phyloP scores from a whole-genome alignment of 2,888 invertebrate species.

The Pimpla rufipes region DNA sequence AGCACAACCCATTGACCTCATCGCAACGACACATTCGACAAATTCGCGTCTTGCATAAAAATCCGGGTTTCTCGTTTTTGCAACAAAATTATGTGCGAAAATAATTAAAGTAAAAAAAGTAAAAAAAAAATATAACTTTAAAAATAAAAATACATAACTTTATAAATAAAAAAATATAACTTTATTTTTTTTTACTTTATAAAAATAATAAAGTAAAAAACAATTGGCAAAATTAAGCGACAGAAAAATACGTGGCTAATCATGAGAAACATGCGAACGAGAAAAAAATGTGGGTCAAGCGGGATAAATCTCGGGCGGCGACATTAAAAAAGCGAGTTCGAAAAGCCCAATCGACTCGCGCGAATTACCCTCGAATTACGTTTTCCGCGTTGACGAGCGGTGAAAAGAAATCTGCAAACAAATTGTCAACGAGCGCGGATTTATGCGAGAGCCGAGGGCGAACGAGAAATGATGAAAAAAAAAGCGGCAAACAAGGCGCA shows the following conservation, averaged over 20 bases:
- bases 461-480: slow-evolving; percentile 5
- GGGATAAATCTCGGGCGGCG: neutral
- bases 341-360: slow-evolving; percentile 13
- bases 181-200: too few relatives aligned
- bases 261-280: too few relatives aligned
- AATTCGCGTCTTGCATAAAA: slow-evolving; percentile 21
- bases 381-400: slow-evolving; percentile 2
- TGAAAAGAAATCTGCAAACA: slow-evolving; percentile 10
- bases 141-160: too few relatives aligned
- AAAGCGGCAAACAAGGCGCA: neutral
- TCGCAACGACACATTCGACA: slow-evolving; percentile 63
- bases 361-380: slow-evolving; percentile 25
- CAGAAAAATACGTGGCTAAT: too few relatives aligned
- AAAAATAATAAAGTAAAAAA: too few relatives aligned
- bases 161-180: too few relatives aligned
- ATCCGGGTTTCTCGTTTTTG: too few relatives aligned
- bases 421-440: slow-evolving; percentile 5
- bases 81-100: neutral
- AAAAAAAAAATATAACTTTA: too few relatives aligned
- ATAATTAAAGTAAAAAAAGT: too few relatives aligned
- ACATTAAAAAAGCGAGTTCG: neutral
- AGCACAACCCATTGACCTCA: slow-evolving; percentile 67
- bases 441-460: neutral
- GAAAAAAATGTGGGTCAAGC: neutral
- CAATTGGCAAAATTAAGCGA: too few relatives aligned